Evolutionary conservation across 2,888 invertebrate genomes (phyloP), one percentile per base, ranked within the genome.

Genomic region (Uloborus plumipes): DNA sequence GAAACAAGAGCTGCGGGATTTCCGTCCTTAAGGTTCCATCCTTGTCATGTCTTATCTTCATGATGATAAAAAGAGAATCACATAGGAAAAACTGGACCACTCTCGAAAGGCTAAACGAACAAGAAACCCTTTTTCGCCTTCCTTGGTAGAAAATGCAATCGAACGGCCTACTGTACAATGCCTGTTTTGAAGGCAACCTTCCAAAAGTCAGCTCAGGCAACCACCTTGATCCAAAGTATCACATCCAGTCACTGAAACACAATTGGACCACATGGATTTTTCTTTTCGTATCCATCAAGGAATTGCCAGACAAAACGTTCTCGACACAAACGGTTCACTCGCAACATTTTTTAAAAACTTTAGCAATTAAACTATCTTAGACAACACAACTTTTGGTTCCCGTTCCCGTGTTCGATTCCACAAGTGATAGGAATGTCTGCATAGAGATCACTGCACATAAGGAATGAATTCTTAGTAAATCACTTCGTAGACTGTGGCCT

Each of bases 401-500:
- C 39, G 39, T 39, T 39, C 39, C 39, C 39, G 39, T 39, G 39
- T 39, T 39, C 39, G 39, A 39, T 39, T 39, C 39, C 39, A 39
- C 39, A 39, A 39, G 39, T 39, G 39, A 9, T 81, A 75, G 80
- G 80, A 81, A 81, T 81, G 80, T 74, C 66, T 73, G 58, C 64
- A 76, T 50, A 47, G 62, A 64, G 65, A 58, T 74, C 31, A 74
- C 15, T 20, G 50, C 61, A 75, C 65, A 71, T 39, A 66, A 77
- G 58, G 62, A 77, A 62, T 72, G 76, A 66, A 55, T n/a, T 69
- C 49, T 87, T 84, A 95, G 91, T 95, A 95, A 90, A 95, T 94
- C 89, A 97, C 97, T 92, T 97, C 96, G 90, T 97, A 97, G 85
- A 97, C 94, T 87, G 97, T 97, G 85, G 97, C 97, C 89, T 97